Percentiles rank a stretch among this genome's conserved stretches.
Conservation (phyloP, 2,888 invertebrate genomes). For the Siphonodentalium dalli region DNA sequence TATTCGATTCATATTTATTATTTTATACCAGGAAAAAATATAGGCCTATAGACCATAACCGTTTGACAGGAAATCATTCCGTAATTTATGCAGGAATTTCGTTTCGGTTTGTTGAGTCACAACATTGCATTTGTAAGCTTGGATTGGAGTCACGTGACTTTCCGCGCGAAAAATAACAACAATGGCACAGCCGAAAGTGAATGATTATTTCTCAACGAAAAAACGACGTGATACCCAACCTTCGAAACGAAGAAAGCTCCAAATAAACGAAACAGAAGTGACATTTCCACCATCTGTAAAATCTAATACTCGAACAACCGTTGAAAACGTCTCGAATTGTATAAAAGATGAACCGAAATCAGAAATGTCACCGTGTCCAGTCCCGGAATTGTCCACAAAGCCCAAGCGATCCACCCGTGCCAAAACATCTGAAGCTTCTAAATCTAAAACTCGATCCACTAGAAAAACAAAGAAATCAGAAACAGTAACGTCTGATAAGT, state of each 20-base stretch:
- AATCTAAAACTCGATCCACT: constrained; percentile 16
- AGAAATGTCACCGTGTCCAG: no score
- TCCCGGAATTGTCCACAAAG: no score
- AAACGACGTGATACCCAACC: constrained; percentile 45
- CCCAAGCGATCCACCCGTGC: no score
- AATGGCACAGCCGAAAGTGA: constrained; percentile 57
- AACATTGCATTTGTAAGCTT: no score
- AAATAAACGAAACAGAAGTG: constrained; percentile 26
- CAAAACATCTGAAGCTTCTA: no score
- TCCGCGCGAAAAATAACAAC: constrained; percentile 37
- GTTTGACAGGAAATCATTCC: no score
- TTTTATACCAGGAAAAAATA: no score
- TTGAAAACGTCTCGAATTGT: no score
- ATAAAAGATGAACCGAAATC: no score
- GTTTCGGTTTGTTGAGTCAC: no score
- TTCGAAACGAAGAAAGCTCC: constrained; percentile 52
- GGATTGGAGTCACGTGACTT: constrained; percentile 36
- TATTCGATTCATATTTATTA: no score
- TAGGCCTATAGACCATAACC: no score
- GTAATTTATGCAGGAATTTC: background rate
- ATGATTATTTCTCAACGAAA: constrained; percentile 48
- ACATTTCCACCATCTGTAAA: constrained; percentile 21
- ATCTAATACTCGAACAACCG: constrained; percentile 18
- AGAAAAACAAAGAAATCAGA: background rate
- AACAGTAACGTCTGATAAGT: background rate